A percentile compares a stretch with the other conserved stretches of the same genome.
Evolutionary conservation across 2,888 invertebrate genomes (phyloP).

Genomic region (Ellobium chinense): DNA sequence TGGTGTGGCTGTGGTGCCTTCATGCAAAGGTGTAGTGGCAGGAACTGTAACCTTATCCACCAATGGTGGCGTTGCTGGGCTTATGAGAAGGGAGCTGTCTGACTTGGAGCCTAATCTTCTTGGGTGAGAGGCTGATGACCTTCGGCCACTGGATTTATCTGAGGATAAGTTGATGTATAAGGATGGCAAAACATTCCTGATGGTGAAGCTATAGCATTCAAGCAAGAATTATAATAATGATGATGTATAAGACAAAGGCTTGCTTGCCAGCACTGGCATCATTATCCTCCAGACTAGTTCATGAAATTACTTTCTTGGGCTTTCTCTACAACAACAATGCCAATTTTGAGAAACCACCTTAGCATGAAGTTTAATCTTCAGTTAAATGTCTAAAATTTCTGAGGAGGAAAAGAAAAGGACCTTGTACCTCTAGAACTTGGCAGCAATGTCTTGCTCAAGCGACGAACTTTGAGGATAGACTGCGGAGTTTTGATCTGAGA

Average conservation of each 20-base stretch:
- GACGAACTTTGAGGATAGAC: constrained; percentile 84
- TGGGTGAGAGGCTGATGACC: constrained; percentile 5
- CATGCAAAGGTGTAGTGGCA: constrained; percentile 43
- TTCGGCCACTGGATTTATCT: constrained; percentile 15
- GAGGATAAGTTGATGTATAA: too few species aligned
- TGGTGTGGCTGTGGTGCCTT: constrained; percentile 52
- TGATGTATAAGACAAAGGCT: too few species aligned
- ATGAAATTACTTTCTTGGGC: too few species aligned
- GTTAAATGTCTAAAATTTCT: too few species aligned
- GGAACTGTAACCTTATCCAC: background rate
- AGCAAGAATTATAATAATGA: too few species aligned
- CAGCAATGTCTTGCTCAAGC: constrained; percentile 56
- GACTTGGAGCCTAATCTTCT: constrained; percentile 16
- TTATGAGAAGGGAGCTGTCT: background rate
- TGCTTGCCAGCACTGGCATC: too few species aligned
- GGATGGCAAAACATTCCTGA: too few species aligned
- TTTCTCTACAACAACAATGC: too few species aligned
- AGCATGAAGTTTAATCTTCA: too few species aligned
- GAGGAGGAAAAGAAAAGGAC: background rate
- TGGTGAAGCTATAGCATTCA: too few species aligned
- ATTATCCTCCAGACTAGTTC: too few species aligned
- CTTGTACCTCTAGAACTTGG: constrained; percentile 13
- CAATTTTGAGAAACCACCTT: too few species aligned
- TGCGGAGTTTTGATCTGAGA: constrained; percentile 81
- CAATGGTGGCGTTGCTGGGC: background rate